Conservation (phyloP, 2,113 vertebrate species). For the Oncorhynchus kisutch region DNA sequence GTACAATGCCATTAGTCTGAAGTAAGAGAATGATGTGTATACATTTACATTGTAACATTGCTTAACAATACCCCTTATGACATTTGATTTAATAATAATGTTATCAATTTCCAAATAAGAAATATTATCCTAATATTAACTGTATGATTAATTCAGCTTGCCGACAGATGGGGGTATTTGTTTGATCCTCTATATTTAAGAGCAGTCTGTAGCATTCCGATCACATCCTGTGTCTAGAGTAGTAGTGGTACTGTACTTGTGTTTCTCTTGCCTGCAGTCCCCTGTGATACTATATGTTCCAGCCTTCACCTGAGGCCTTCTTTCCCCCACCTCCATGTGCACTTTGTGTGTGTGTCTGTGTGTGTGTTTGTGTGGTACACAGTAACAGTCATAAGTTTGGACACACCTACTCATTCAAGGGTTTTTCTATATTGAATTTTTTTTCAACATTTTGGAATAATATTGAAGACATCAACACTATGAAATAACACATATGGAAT, state of each 20-base stretch:
- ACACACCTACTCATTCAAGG: too few relatives aligned
- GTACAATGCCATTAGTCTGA: neutral
- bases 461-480: too few relatives aligned
- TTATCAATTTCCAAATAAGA: neutral
- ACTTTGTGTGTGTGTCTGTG: too few relatives aligned
- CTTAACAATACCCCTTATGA: neutral
- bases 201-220: neutral
- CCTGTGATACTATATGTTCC: conserved; percentile 41
- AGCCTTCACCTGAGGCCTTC: conserved; percentile 59
- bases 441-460: too few relatives aligned
- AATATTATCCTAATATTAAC: neutral
- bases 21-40: neutral
- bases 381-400: too few relatives aligned
- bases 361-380: too few relatives aligned
- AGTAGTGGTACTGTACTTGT: neutral
- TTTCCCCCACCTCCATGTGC: conserved; percentile 9
- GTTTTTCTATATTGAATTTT: too few relatives aligned
- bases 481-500: too few relatives aligned
- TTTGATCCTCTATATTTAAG: conserved; percentile 1
- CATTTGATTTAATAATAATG: neutral
- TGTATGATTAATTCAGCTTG: neutral
- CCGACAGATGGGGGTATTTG: neutral
- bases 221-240: neutral
- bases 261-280: conserved; percentile 39
- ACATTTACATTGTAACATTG: neutral